These are phyloP conservation scores for Aricia agestis DNA, from an alignment of 1,140 invertebrate species.

Conservation along the genomic window DNA sequence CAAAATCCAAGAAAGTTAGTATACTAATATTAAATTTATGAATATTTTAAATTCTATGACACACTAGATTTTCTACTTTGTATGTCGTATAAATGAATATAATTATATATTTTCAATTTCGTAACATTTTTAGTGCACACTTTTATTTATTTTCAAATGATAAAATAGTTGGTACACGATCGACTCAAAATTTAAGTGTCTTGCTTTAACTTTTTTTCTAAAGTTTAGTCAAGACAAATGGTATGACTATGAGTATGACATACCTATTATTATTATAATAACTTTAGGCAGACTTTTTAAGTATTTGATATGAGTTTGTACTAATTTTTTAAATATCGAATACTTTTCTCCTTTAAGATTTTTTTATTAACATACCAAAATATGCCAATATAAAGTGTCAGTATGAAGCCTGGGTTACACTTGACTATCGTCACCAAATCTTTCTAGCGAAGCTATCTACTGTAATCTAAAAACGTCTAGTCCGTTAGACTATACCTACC, in stretches of 20 bases:
- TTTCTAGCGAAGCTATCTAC: background rate
- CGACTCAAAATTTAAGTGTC: background rate
- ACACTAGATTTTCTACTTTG: no score
- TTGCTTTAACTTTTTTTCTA: background rate
- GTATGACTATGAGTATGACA: background rate
- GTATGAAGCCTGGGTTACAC: conserved; percentile 1
- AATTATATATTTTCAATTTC: no score
- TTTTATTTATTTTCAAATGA: background rate
- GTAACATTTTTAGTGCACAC: no score
- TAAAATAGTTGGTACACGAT: background rate
- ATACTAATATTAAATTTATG: no score
- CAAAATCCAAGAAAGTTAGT: no score
- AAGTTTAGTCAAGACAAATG: background rate
- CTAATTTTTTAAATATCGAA: background rate
- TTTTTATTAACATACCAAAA: no score
- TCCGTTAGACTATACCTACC: background rate
- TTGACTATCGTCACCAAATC: background rate
- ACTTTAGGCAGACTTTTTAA: background rate
- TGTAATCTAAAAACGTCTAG: background rate
- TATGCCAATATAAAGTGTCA: background rate
- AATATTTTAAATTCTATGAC: no score
- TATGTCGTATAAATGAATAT: no score
- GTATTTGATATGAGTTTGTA: background rate
- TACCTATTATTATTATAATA: background rate
- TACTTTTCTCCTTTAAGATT: no score